Conservation (phyloP, 2,113 vertebrate species). For the Synchiropus splendidus region DNA sequence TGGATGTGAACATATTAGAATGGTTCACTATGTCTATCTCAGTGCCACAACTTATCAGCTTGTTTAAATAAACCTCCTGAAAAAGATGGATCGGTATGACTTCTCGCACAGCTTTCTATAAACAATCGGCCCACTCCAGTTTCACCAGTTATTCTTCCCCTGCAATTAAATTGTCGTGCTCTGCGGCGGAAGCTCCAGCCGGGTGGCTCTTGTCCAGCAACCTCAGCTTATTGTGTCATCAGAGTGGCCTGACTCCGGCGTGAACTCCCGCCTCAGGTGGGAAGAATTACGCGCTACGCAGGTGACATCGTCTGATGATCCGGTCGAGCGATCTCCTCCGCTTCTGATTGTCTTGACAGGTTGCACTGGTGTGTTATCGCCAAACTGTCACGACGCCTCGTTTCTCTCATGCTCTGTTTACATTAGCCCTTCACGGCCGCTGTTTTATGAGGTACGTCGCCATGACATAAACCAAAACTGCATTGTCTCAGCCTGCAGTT, state of each 20-base stretch:
- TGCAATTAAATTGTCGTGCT: slow-evolving; percentile 45
- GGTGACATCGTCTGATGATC: slow-evolving; percentile 62
- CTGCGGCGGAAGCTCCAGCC: slow-evolving; percentile 39
- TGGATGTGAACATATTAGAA: too few relatives aligned
- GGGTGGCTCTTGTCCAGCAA: slow-evolving; percentile 63
- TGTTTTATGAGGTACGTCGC: slow-evolving; percentile 44
- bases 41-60: too few relatives aligned
- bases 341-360: slow-evolving; percentile 60
- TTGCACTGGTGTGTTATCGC: slow-evolving; percentile 58
- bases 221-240: slow-evolving; percentile 59
- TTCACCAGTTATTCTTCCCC: slow-evolving; percentile 52
- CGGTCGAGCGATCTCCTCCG: slow-evolving; percentile 52
- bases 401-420: slow-evolving; percentile 49
- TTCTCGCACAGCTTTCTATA: slow-evolving; percentile 21
- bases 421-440: slow-evolving; percentile 39
- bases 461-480: slow-evolving; percentile 20
- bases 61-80: too few relatives aligned
- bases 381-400: slow-evolving; percentile 48
- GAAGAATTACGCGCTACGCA: slow-evolving; percentile 60
- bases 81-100: not conserved
- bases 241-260: slow-evolving; percentile 57
- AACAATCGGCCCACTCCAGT: slow-evolving; percentile 26
- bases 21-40: too few relatives aligned
- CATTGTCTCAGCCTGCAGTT: slow-evolving; percentile 29
- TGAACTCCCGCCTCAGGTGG: slow-evolving; percentile 66